Evolutionary conservation across 2,888 invertebrate genomes (phyloP).

Genomic region (Epinotia ramella): DNA sequence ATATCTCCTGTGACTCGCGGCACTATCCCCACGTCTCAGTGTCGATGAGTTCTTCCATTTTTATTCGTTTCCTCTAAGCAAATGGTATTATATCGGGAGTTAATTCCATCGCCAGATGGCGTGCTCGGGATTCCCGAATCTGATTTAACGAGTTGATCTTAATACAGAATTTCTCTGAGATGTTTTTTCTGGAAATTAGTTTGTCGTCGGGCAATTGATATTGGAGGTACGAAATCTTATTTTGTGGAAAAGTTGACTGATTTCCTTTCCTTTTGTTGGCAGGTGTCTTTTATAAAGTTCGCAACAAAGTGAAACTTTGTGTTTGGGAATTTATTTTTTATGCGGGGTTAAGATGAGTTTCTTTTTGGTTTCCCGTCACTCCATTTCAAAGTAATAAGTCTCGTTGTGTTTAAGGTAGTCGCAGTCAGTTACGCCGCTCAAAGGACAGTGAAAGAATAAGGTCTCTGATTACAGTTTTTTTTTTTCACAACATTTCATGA

Average conservation of each 20-base stretch:
- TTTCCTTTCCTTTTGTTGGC: slow-evolving; percentile 9
- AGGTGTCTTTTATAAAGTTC: slow-evolving; percentile 30
- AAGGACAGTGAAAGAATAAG: too few relatives aligned
- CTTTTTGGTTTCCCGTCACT: background rate
- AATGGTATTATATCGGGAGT: slow-evolving; percentile 68
- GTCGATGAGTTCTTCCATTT: slow-evolving; percentile 59
- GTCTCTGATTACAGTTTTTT: too few relatives aligned
- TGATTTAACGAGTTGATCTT: slow-evolving; percentile 42
- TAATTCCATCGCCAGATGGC: slow-evolving; percentile 64
- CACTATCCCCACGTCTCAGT: slow-evolving; percentile 43
- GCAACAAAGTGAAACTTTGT: slow-evolving; percentile 10
- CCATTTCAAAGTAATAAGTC: too few relatives aligned
- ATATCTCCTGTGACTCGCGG: slow-evolving; percentile 35
- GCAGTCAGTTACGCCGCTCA: too few relatives aligned
- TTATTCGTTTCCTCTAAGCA: slow-evolving; percentile 65
- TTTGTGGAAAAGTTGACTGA: slow-evolving; percentile 24
- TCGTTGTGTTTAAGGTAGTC: too few relatives aligned
- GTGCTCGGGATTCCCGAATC: slow-evolving; percentile 39
- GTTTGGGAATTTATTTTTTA: background rate
- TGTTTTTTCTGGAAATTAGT: slow-evolving; percentile 35
- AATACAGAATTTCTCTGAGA: slow-evolving; percentile 37
- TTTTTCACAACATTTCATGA: too few relatives aligned
- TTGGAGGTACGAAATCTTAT: slow-evolving; percentile 26
- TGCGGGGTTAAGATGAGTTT: background rate
- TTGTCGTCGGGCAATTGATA: slow-evolving; percentile 33